Base-by-base conservation (phyloP, 1,140 invertebrate genomes). In the Rhopalosiphum maidis region DNA sequence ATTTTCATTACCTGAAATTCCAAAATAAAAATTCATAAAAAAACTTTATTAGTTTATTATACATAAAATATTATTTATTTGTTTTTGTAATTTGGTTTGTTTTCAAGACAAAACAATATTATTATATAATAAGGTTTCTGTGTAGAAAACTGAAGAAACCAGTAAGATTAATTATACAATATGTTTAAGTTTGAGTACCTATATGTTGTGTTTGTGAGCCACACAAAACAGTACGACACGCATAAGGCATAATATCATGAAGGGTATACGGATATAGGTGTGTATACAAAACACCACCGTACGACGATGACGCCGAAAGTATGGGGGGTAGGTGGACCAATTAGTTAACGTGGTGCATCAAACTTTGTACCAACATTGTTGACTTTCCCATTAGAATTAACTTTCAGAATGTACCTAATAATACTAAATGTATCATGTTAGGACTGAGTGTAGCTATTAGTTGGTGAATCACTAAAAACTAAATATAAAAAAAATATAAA, bases 1-100 rank as follows among this genome's bases (percentile, higher is more conserved):
- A 5, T 97, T 97, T 94, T 98, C 97, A 30, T 95, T 95, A 46
- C 95, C 96, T 96, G 95, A 25, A 95, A 68, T 6, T 30, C 30
- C 21, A 25, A 60, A 60, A 68, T 94, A 68, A 87, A 82, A 37
- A 82, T 18, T 1, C 1, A n/a, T 4, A n/a, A 30, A 30, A 68
- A 68, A 15, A 11, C 15, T 0, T 68, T 68, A n/a, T 68, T 18
- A 15, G 30, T n/a, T 15, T n/a, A 60, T 4, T 30, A n/a, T n/a
- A 77, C 60, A n/a, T n/a, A 77, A 77, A 4, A 0, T n/a, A 77
- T 18, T n/a, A 18, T 35, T 35, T 77, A n/a, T n/a, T 35, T n/a
- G 15, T 18, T 15, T 68, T 18, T 22, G 11, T 30, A 46, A 46
- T 30, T n/a, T 1, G 11, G 30, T n/a, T n/a, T 30, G 30, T 11